A percentile compares a stretch with the other conserved stretches of the same genome.
phyloP scores from a whole-genome alignment of 2,888 invertebrate genomes.

The Xestia ashworthii region DNA sequence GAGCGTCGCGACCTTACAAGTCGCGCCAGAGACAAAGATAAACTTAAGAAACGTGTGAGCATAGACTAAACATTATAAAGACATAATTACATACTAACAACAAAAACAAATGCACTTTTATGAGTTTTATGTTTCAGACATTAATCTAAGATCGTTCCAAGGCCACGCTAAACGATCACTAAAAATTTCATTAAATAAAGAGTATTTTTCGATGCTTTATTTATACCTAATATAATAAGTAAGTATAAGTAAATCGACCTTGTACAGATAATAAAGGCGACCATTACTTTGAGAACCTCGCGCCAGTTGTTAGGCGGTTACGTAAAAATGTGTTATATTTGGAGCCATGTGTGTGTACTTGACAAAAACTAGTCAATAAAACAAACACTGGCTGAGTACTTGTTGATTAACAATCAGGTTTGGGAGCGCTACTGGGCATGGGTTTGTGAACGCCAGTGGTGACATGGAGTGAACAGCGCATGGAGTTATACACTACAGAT shows the following conservation, averaged over 20 bases:
- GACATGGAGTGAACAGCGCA: conserved; percentile 12
- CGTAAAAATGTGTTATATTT: conserved; percentile 80
- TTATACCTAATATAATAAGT: conserved; percentile 57
- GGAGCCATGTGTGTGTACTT: conserved; percentile 72
- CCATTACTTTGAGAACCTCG: conserved; percentile 83
- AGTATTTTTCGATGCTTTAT: conserved; percentile 68
- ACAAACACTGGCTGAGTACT: conserved; percentile 73
- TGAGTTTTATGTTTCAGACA: conserved; percentile 31
- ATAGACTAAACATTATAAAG: conserved; percentile 33
- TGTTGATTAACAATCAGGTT: conserved; percentile 76
- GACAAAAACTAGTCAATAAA: conserved; percentile 81
- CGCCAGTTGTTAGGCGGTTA: conserved; percentile 80
- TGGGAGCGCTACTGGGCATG: conserved; percentile 67
- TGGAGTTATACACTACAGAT: conserved; percentile 9
- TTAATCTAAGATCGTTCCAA: conserved; percentile 50
- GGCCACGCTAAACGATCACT: conserved; percentile 47
- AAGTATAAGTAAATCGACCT: conserved; percentile 78
- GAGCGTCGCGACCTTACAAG: conserved; percentile 28
- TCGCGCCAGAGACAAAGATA: conserved; percentile 18
- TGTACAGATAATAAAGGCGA: conserved; percentile 78
- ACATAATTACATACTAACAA: conserved; percentile 39
- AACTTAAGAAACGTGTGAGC: conserved; percentile 31
- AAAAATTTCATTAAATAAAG: conserved; percentile 63
- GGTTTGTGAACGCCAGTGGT: conserved; percentile 29
- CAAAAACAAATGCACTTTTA: conserved; percentile 31